These are phyloP conservation scores for Belonocnema kinseyi DNA, from an alignment of 1,140 invertebrate genomes.

Conservation along the genomic window DNA sequence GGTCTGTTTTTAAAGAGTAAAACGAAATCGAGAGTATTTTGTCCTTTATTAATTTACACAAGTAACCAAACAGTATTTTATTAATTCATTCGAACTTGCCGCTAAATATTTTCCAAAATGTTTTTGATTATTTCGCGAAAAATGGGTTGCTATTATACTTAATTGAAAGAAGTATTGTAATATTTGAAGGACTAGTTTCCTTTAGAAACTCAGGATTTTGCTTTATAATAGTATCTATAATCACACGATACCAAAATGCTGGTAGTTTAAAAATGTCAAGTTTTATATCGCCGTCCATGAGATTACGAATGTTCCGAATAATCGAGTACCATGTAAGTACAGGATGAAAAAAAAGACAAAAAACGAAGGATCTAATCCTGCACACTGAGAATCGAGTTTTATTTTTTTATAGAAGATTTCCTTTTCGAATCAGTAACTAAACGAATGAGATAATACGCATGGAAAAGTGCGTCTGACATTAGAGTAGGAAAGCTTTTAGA, in stretches of 20 bases:
- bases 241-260: constrained; percentile 49
- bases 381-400: constrained; percentile 37
- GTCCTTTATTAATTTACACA: background rate
- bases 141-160: constrained; percentile 33
- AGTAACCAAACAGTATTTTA: background rate
- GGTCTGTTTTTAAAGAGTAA: background rate
- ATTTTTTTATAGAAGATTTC: constrained; percentile 23
- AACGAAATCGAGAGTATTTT: background rate
- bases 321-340: constrained; percentile 43
- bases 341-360: constrained; percentile 28
- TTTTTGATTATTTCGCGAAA: constrained; percentile 33
- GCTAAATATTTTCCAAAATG: constrained; percentile 29
- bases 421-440: constrained; percentile 1
- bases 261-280: constrained; percentile 46
- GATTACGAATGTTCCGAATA: constrained; percentile 38
- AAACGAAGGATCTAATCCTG: constrained; percentile 40
- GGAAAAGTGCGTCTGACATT: background rate
- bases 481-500: background rate
- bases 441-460: background rate
- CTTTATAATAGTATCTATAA: constrained; percentile 54
- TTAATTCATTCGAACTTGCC: background rate
- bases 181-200: constrained; percentile 32
- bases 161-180: constrained; percentile 34
- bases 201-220: constrained; percentile 59
- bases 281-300: constrained; percentile 64